These are phyloP conservation scores for Protosalanx chinensis DNA, from an alignment of 2,797 vertebrate species.

Conservation along the genomic window DNA sequence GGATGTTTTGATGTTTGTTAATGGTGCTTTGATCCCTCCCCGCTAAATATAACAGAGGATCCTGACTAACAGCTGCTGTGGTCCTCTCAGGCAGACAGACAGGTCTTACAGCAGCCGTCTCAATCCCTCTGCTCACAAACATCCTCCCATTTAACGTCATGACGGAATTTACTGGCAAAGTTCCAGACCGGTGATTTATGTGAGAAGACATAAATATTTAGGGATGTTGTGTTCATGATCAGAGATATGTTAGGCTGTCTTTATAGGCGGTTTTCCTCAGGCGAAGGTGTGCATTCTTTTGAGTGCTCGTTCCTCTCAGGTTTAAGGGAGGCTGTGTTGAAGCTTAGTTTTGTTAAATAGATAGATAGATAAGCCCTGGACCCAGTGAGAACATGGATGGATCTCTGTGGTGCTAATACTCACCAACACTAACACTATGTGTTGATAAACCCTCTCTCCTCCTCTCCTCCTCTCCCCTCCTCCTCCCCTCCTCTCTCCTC, in stretches of 20 bases:
- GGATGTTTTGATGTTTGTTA: conserved; percentile 48
- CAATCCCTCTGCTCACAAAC: conserved; percentile 39
- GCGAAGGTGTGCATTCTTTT: conserved; percentile 25
- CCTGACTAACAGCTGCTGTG: neutral
- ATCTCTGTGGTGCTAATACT: conserved; percentile 19
- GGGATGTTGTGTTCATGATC: conserved; percentile 61
- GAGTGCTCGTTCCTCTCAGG: conserved; percentile 22
- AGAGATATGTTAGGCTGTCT: conserved; percentile 39
- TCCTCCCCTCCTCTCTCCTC: too few relatives aligned
- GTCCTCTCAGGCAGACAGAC: conserved; percentile 9
- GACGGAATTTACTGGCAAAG: conserved; percentile 52
- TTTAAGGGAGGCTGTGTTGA: conserved; percentile 41
- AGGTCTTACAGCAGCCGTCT: conserved; percentile 47
- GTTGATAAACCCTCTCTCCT: conserved; percentile 48
- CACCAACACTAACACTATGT: conserved; percentile 48
- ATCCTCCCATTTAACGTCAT: conserved; percentile 47
- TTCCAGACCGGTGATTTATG: conserved; percentile 45
- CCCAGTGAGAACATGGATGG: conserved; percentile 27
- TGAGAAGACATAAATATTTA: conserved; percentile 67
- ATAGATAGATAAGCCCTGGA: too few relatives aligned
- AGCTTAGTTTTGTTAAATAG: conserved; percentile 58
- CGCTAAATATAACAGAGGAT: conserved; percentile 16
- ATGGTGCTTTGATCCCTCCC: conserved; percentile 23
- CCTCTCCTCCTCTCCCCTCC: conserved; percentile 5
- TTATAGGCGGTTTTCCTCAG: conserved; percentile 37